Evolutionary conservation across 2,797 vertebrate species (phyloP), one percentile per base, ranked within the genome.

Genomic region (Myoxocephalus aenaeus): DNA sequence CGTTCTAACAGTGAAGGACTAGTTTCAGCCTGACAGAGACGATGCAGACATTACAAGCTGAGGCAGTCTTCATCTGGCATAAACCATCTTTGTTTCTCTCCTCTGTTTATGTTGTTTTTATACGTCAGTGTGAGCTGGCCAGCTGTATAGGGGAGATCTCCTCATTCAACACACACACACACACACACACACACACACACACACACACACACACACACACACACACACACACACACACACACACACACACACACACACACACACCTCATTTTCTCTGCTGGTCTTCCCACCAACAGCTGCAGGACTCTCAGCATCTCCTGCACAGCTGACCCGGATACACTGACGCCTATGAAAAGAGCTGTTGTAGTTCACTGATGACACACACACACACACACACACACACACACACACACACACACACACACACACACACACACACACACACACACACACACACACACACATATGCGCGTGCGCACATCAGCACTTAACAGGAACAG

Each of bases 251-350:
- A 61, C 58, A 22, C 58, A 61, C 58, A 46, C 81, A 32, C 73
- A 64, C 34, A 78, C 62, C 25, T 27, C 1, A 75, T 77, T 86
- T 64, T 74, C 75, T 83, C 69, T 59, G 50, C 77, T 71, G 64
- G 40, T 73, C 75, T 68, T 82, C 61, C 66, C 65, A 80, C 77
- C 68, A 77, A 79, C 90, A 92, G 89, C 90, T 92, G 88, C 87
- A 84, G 82, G 85, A 88, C 82, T 89, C 73, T 63, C 75, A 77
- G 82, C 75, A 65, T 81, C 83, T 89, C 86, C 83, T 79, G 82
- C 87, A 83, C 88, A 91, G 90, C 89, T 92, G 89, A 92, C 86
- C 87, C 87, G 81, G 85, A 86, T 81, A 74, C 79, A 77, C 83
- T 75, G 86, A 71, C 32, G 2, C 48, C 84, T 38, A 83, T 92